Evolutionary conservation across 2,888 invertebrate species (phyloP).

Genomic region (Limnephilus marmoratus): DNA sequence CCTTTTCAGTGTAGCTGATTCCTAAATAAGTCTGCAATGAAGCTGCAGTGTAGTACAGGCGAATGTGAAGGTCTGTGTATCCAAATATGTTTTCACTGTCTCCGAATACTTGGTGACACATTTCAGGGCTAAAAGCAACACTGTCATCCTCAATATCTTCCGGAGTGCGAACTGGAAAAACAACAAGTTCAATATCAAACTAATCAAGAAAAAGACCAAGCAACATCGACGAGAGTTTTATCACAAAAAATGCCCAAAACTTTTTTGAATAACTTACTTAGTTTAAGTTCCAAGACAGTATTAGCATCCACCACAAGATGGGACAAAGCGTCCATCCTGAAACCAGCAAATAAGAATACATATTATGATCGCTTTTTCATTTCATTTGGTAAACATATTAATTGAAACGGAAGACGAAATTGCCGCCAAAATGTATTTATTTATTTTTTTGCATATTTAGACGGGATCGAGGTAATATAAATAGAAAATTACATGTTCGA

Average conservation of each 20-base stretch:
- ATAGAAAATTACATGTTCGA: conserved; percentile 24
- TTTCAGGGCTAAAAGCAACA: conserved; percentile 85
- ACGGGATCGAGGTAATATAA: neutral
- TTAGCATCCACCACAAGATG: conserved; percentile 78
- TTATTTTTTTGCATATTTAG: neutral
- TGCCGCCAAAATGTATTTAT: conserved; percentile 60
- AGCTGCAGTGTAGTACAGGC: conserved; percentile 89
- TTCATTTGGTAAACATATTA: conserved; percentile 6
- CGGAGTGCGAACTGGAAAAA: conserved; percentile 77
- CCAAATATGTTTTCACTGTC: conserved; percentile 96
- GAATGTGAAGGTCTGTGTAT: conserved; percentile 88
- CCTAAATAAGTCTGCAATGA: conserved; percentile 89
- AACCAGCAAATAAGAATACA: conserved; percentile 17
- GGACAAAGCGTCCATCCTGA: conserved; percentile 75
- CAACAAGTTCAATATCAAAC: conserved; percentile 48
- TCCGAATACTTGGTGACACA: conserved; percentile 96
- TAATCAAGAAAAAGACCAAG: conserved; percentile 4
- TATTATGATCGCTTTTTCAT: neutral
- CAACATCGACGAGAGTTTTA: neutral
- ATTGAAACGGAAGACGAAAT: conserved; percentile 37
- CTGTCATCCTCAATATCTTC: conserved; percentile 83
- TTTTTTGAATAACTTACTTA: conserved; percentile 70
- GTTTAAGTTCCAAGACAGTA: conserved; percentile 77
- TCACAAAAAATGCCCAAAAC: neutral
- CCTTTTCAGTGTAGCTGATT: conserved; percentile 84